Percentiles rank a stretch among this genome's conserved stretches.
phyloP scores from a whole-genome alignment of 2,113 vertebrate species.

The Ceyx melanurus region DNA sequence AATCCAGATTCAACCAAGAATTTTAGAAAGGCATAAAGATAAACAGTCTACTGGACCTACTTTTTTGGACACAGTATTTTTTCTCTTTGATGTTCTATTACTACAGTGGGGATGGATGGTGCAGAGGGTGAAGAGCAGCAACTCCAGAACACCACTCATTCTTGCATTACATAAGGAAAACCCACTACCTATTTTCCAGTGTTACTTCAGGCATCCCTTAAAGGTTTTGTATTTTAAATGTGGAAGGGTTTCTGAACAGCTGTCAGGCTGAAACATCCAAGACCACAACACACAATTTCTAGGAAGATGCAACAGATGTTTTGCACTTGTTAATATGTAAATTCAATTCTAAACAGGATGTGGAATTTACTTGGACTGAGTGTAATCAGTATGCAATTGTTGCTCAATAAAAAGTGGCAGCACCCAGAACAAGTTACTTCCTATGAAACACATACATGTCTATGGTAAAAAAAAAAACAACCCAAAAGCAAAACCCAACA shows the following conservation, averaged over 20 bases:
- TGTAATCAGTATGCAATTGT: neutral
- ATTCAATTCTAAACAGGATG: constrained; percentile 4
- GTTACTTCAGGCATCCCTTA: neutral
- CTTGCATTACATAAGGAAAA: neutral
- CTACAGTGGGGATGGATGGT: neutral
- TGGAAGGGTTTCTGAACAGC: neutral
- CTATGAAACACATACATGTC: neutral
- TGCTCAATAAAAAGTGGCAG: neutral
- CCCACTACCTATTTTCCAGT: neutral
- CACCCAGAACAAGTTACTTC: neutral
- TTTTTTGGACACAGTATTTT: neutral
- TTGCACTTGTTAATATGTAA: neutral
- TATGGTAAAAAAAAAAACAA: neutral
- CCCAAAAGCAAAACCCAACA: too few species aligned
- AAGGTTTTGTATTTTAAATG: neutral
- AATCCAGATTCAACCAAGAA: neutral
- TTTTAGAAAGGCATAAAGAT: neutral
- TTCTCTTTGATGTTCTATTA: neutral
- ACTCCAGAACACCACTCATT: neutral
- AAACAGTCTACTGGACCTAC: neutral
- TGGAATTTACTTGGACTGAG: neutral
- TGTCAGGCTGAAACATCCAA: neutral
- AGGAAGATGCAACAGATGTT: constrained; percentile 7
- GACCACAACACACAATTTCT: neutral
- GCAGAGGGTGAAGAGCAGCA: neutral